Evolutionary conservation across 2,888 invertebrate genomes (phyloP).

Genomic region (Trisateles emortualis): DNA sequence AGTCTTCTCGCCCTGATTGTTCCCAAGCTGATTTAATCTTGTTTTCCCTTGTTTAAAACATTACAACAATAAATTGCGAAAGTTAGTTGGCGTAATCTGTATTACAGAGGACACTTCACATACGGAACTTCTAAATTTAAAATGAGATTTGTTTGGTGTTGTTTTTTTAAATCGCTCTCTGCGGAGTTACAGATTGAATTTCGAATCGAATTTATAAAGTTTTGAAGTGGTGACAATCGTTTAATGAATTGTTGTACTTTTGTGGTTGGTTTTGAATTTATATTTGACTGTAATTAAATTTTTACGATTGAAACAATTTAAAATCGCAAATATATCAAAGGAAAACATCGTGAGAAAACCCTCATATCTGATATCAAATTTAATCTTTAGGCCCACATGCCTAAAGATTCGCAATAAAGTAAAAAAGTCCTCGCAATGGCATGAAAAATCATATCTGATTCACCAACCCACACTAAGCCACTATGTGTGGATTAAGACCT

Average conservation of each 20-base stretch:
- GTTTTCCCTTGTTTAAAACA: constrained; percentile 1
- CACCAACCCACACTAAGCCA: too few species aligned
- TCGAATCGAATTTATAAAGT: background rate
- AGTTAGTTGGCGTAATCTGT: constrained; percentile 19
- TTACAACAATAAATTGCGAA: constrained; percentile 5
- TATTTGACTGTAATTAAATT: too few species aligned
- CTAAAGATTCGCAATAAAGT: too few species aligned
- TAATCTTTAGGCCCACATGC: too few species aligned
- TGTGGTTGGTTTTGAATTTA: too few species aligned
- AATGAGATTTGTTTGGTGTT: constrained; percentile 55
- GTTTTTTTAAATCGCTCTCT: constrained; percentile 50
- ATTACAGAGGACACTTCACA: constrained; percentile 37
- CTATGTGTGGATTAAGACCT: too few species aligned
- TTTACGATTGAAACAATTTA: too few species aligned
- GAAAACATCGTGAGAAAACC: too few species aligned
- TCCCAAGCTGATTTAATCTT: background rate
- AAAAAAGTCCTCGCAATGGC: too few species aligned
- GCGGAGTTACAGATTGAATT: constrained; percentile 38
- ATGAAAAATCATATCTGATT: too few species aligned
- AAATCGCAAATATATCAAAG: too few species aligned
- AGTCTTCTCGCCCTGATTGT: background rate
- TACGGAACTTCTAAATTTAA: constrained; percentile 57
- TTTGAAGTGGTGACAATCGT: background rate
- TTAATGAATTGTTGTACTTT: constrained; percentile 8
- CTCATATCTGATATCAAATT: too few species aligned